phyloP scores from a whole-genome alignment of 1,140 invertebrate species.

The Trichonephila clavipes region DNA sequence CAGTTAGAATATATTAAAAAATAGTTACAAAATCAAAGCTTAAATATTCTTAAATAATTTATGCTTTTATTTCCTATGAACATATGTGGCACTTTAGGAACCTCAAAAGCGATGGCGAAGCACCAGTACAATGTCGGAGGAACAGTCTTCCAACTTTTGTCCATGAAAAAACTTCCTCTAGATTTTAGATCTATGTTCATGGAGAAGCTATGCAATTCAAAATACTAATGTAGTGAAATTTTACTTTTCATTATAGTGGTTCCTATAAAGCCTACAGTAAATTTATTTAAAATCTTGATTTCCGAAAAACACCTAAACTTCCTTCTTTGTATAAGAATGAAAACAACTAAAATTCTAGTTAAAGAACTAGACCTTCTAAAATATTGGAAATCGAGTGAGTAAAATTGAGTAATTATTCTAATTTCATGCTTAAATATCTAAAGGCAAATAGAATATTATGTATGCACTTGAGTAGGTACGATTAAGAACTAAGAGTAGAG shows the following conservation, averaged over 20 bases:
- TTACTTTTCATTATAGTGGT: constrained; percentile 25
- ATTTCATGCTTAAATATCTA: constrained; percentile 69
- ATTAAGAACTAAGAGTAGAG: constrained; percentile 73
- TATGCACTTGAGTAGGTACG: constrained; percentile 72
- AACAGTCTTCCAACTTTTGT: constrained; percentile 56
- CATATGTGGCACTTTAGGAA: constrained; percentile 54
- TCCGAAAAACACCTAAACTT: constrained; percentile 63
- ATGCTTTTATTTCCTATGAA: not conserved
- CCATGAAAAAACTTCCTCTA: constrained; percentile 55
- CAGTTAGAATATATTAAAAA: no score
- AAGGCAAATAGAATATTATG: constrained; percentile 72
- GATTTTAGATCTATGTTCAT: constrained; percentile 37
- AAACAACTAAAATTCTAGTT: constrained; percentile 71
- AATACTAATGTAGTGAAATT: constrained; percentile 64
- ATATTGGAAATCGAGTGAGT: constrained; percentile 67
- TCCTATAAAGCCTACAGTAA: constrained; percentile 71
- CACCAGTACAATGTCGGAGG: constrained; percentile 55
- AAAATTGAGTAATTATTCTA: constrained; percentile 71
- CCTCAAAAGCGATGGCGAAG: constrained; percentile 44
- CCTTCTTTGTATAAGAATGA: constrained; percentile 47
- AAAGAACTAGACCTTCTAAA: constrained; percentile 67
- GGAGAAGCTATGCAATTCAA: constrained; percentile 53
- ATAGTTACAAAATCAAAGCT: no score
- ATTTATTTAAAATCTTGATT: constrained; percentile 67
- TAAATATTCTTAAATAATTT: no score